Conservation (phyloP, 2,888 invertebrate genomes). For the Peribatodes rhomboidaria region DNA sequence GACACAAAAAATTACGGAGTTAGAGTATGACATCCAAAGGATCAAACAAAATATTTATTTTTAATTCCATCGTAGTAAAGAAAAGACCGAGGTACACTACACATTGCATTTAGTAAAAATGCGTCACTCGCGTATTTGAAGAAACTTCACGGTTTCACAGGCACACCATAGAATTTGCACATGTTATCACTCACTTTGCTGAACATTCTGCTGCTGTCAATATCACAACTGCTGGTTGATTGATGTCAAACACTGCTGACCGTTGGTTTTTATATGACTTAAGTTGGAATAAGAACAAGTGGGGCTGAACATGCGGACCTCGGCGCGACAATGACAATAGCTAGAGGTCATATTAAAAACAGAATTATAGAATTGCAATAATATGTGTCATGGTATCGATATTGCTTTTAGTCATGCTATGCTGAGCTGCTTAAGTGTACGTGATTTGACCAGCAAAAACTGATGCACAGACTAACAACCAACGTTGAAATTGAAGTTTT, state of each 20-base stretch:
- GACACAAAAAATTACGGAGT: too few species aligned
- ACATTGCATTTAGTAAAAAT: background rate
- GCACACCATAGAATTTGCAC: slow-evolving; percentile 26
- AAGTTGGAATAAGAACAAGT: slow-evolving; percentile 69
- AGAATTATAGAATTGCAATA: slow-evolving; percentile 66
- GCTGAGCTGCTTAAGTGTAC: slow-evolving; percentile 31
- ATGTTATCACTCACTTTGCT: slow-evolving; percentile 64
- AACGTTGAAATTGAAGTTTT: background rate
- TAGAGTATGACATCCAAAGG: too few species aligned
- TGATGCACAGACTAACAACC: slow-evolving; percentile 34
- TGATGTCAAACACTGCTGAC: slow-evolving; percentile 67
- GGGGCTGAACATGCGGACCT: slow-evolving; percentile 72
- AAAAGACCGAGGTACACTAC: background rate
- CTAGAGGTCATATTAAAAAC: slow-evolving; percentile 68
- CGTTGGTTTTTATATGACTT: slow-evolving; percentile 76
- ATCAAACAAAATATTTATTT: background rate
- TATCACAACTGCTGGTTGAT: slow-evolving; percentile 66
- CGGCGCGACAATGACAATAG: slow-evolving; percentile 71
- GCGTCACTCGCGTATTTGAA: background rate
- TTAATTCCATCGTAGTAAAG: background rate
- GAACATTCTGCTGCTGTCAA: slow-evolving; percentile 72
- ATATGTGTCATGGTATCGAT: slow-evolving; percentile 78
- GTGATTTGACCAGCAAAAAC: slow-evolving; percentile 36
- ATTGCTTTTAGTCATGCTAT: slow-evolving; percentile 59
- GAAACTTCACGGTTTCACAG: slow-evolving; percentile 21